These are phyloP conservation scores for Zonotrichia albicollis DNA, from an alignment of 2,797 vertebrate species.

Conservation along the genomic window DNA sequence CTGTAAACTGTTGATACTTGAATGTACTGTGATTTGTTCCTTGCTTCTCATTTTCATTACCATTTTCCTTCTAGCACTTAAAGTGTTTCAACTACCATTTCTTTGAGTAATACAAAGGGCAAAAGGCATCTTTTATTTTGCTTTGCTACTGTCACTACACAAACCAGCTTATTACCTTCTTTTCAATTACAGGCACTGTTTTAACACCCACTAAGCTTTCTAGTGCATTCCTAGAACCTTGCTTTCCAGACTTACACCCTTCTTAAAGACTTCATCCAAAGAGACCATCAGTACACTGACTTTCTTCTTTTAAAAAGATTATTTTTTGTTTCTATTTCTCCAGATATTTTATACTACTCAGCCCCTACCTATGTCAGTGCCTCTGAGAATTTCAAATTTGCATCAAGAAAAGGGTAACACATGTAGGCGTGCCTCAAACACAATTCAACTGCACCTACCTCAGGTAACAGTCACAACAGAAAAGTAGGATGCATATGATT, in stretches of 20 bases:
- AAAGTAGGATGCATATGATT: neutral
- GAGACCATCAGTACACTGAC: neutral
- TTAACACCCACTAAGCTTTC: fast-evolving
- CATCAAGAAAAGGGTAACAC: neutral
- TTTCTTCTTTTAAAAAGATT: neutral
- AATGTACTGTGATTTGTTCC: neutral
- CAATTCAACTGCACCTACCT: neutral
- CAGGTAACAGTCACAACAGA: neutral
- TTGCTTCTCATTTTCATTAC: neutral
- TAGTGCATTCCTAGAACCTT: neutral
- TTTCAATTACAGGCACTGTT: neutral
- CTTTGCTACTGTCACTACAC: neutral
- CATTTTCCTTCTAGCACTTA: neutral
- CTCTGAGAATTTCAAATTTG: neutral
- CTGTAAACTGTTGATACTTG: neutral
- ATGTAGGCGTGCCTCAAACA: neutral
- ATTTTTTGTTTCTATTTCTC: neutral
- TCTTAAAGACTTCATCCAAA: neutral
- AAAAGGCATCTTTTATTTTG: neutral
- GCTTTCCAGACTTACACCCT: neutral
- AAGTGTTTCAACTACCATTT: neutral
- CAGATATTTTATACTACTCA: neutral
- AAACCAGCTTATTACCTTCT: neutral
- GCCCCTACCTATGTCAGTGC: neutral
- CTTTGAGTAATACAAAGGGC: neutral